Percentiles rank a stretch among this genome's conserved stretches.
Evolutionary conservation across 2,888 invertebrate genomes (phyloP).

Genomic region (Chaetoderma sp.): DNA sequence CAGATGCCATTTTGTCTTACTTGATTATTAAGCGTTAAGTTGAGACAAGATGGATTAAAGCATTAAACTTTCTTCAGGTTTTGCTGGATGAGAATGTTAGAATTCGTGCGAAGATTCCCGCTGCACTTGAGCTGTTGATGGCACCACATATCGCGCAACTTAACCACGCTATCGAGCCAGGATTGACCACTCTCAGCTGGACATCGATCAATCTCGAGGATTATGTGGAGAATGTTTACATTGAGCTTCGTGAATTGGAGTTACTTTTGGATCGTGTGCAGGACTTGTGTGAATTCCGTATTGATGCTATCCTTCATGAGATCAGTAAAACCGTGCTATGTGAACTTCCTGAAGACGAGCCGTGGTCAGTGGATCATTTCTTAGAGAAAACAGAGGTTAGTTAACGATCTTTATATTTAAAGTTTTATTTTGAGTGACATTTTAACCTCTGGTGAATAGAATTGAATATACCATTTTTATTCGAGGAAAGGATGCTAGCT

Average conservation of each 20-base stretch:
- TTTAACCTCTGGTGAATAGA: too few species aligned
- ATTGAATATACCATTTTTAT: too few species aligned
- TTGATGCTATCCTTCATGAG: conserved; percentile 85
- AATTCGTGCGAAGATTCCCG: conserved; percentile 71
- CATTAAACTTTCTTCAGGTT: too few species aligned
- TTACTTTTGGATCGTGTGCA: conserved; percentile 74
- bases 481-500: too few species aligned
- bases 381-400: conserved; percentile 84
- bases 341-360: conserved; percentile 83
- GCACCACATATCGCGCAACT: conserved; percentile 88
- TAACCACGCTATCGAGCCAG: conserved; percentile 80
- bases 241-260: conserved; percentile 85
- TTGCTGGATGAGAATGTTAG: conserved; percentile 68
- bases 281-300: conserved; percentile 74
- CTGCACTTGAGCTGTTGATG: conserved; percentile 90
- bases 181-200: conserved; percentile 85
- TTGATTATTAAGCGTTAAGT: too few species aligned
- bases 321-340: conserved; percentile 90
- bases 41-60: too few species aligned
- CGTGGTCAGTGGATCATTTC: conserved; percentile 90
- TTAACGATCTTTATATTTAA: conserved; percentile 61
- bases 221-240: conserved; percentile 73
- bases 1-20: too few species aligned
- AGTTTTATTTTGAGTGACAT: conserved; percentile 36
- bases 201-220: conserved; percentile 84